A percentile compares a stretch with the other conserved stretches of the same genome.
Conservation (phyloP, 2,113 vertebrate species). For the Lichenostomus cassidix region DNA sequence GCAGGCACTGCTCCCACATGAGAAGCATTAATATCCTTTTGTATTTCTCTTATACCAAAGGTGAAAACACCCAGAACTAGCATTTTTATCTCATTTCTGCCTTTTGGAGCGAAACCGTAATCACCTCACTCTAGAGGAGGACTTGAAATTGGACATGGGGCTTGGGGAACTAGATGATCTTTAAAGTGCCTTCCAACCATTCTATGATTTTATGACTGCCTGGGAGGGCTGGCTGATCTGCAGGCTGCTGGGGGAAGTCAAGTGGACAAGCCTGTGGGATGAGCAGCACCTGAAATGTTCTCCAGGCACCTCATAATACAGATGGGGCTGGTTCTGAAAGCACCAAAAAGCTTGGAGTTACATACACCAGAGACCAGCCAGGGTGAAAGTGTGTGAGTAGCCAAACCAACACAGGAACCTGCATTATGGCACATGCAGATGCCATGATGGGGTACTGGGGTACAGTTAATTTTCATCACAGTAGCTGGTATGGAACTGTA, state of each 20-base stretch:
- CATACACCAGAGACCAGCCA: neutral
- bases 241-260: neutral
- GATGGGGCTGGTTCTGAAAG: neutral
- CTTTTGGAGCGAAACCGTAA: neutral
- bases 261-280: neutral
- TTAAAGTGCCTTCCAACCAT: neutral
- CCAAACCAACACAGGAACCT: fast-evolving
- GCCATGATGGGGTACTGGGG: neutral
- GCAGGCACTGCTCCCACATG: neutral
- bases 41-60: neutral
- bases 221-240: neutral
- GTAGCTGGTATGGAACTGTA: neutral
- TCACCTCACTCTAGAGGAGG: neutral
- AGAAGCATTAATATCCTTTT: neutral
- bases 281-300: neutral
- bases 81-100: neutral
- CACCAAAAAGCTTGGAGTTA: neutral
- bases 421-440: fast-evolving
- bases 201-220: neutral
- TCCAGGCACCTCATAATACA: neutral
- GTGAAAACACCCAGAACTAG: neutral
- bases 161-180: neutral
- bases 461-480: neutral
- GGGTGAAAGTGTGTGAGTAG: neutral
- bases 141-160: neutral